These are phyloP conservation scores for Pinna nobilis DNA, from an alignment of 1,140 invertebrate genomes.

Conservation along the genomic window DNA sequence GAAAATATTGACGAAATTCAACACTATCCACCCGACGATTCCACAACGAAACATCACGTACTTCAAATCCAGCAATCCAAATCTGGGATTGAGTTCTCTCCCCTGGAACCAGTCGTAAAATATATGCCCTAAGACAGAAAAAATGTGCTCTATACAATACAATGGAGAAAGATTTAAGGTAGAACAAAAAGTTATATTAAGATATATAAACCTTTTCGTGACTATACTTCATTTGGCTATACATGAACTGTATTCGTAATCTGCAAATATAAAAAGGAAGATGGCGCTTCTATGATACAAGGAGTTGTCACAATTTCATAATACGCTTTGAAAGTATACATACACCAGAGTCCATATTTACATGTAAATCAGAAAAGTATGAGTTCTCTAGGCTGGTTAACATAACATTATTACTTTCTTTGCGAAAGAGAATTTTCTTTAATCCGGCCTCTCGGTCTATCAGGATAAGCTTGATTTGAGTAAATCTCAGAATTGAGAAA, in stretches of 20 bases:
- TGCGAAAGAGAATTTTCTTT: too few species aligned
- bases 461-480: too few species aligned
- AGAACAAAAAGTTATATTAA: neutral
- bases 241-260: neutral
- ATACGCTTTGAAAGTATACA: too few species aligned
- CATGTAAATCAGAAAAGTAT: too few species aligned
- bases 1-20: slow-evolving; percentile 73
- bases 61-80: slow-evolving; percentile 84
- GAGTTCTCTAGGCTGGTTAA: too few species aligned
- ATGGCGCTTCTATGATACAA: too few species aligned
- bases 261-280: neutral
- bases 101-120: slow-evolving; percentile 88
- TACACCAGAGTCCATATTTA: too few species aligned
- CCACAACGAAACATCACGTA: slow-evolving; percentile 75
- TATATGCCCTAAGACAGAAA: slow-evolving; percentile 75
- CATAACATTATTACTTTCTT: too few species aligned
- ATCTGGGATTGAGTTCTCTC: slow-evolving; percentile 84
- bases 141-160: neutral
- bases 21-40: slow-evolving; percentile 75
- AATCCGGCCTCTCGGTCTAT: too few species aligned
- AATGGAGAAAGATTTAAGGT: neutral
- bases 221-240: neutral
- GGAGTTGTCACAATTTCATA: too few species aligned
- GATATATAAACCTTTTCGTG: neutral
- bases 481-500: too few species aligned